Evolutionary conservation across 2,797 vertebrate genomes (phyloP), one percentile per base, ranked within the genome.

Genomic region (Oceanodroma leucorhoa): DNA sequence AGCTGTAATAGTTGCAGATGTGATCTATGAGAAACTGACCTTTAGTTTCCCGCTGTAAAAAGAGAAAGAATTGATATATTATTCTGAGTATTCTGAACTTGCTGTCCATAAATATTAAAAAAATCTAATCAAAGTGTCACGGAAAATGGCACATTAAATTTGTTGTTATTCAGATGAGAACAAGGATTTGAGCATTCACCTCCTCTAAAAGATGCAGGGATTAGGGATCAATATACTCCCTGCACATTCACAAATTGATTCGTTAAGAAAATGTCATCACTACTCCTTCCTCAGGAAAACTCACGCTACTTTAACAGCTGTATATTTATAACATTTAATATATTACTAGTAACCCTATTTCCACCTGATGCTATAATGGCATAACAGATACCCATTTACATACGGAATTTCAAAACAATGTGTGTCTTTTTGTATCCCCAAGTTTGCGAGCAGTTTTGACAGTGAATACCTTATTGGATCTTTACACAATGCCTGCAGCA

Each of bases 1-100:
- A 98, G 96, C 99, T 99, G 98, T 99, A 99, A 97, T 99, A 99
- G 98, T 99, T 99, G 97, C 99, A 99, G 96, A 99, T 98, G 96
- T 99, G 98, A 95, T 99, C 99, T 95, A 99, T 97, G 73, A 99
- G 98, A 97, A 99, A 99, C 96, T 99, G 99, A 65, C 99, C 99
- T 98, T 99, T 99, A 78, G 99, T 99, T 94, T 99, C 99, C 97
- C 98, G 99, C 99, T 99, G 98, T 32, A 54, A 98, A 98, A 97
- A 83, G 69, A 97, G 97, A 94, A 96, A 93, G 41, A 92, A 86
- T 62, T 36, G 2, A 62, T 30, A 70, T 1, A 85, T 94, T 89
- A 94, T 30, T 51, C n/a, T 69, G 27, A 50, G 11, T 58, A 79
- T 61, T 76, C 40, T 67, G 71, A 85, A 80, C 34, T 76, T 76